These are phyloP conservation scores for Gobius niger DNA, from an alignment of 2,113 vertebrate genomes.

Conservation along the genomic window DNA sequence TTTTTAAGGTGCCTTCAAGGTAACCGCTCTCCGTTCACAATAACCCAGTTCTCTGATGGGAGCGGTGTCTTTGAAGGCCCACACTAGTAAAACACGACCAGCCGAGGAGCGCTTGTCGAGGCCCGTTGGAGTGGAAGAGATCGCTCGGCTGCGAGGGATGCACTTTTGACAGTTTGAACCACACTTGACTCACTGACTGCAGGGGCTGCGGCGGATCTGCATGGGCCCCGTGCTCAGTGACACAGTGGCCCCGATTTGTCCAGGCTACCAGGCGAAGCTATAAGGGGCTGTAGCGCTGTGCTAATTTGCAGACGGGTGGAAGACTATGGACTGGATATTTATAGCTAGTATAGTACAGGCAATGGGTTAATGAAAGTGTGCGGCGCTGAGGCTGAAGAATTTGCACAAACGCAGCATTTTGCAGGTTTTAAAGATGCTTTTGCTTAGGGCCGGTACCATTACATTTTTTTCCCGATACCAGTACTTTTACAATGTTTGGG, in stretches of 20 bases:
- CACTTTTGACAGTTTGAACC: background rate
- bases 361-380: too few species aligned
- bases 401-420: too few species aligned
- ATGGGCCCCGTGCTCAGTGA: constrained; percentile 37
- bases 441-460: too few species aligned
- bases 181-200: background rate
- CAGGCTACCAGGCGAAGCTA: constrained; percentile 22
- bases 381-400: too few species aligned
- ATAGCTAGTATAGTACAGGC: too few species aligned
- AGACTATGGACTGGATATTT: background rate
- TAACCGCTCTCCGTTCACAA: background rate
- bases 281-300: constrained; percentile 7
- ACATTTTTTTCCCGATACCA: too few species aligned
- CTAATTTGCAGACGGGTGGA: constrained; percentile 19
- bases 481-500: too few species aligned
- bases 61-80: constrained; percentile 13
- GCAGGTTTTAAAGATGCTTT: background rate
- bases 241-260: constrained; percentile 60
- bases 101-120: background rate
- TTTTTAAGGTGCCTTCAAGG: constrained; percentile 39
- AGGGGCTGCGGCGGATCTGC: constrained; percentile 26
- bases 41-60: background rate
- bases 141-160: background rate
- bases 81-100: background rate
- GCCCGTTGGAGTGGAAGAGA: background rate